Percentiles rank a stretch among this genome's conserved stretches.
Conservation (phyloP, 2,113 vertebrate genomes). For the Mustela nigripes region DNA sequence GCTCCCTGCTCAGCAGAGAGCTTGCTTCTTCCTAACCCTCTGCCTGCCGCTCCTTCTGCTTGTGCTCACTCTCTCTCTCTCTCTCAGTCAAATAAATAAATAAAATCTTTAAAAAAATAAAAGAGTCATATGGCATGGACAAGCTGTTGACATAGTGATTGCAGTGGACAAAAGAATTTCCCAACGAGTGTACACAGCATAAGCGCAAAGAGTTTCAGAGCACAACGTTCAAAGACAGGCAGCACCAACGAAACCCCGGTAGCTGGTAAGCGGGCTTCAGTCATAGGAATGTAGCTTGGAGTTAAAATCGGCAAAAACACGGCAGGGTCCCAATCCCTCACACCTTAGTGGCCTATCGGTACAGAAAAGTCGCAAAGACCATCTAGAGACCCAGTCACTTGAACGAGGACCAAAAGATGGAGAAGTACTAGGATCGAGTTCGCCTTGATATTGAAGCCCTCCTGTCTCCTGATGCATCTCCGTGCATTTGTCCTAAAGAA, state of each 20-base stretch:
- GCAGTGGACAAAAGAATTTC: background rate
- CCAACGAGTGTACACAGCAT: background rate
- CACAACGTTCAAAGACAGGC: background rate
- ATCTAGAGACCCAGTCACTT: background rate
- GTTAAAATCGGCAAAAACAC: background rate
- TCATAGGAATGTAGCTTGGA: background rate
- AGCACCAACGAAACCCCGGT: conserved; percentile 6
- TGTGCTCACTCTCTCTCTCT: no score
- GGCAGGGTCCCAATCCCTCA: background rate
- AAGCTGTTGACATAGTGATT: conserved; percentile 34
- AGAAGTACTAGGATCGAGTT: background rate
- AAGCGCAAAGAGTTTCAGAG: background rate
- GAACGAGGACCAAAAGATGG: background rate
- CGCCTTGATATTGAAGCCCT: conserved; percentile 38
- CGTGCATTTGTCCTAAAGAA: background rate
- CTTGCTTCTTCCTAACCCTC: no score
- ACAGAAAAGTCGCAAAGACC: conserved; percentile 4
- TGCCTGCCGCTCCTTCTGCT: no score
- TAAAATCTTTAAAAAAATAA: background rate
- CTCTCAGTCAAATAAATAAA: no score
- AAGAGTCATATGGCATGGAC: background rate
- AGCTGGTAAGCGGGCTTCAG: background rate
- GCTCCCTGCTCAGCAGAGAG: no score
- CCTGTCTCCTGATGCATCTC: background rate
- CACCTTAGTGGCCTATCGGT: background rate